Conservation (phyloP, 2,797 vertebrate species). For the Cyclopterus lumpus region DNA sequence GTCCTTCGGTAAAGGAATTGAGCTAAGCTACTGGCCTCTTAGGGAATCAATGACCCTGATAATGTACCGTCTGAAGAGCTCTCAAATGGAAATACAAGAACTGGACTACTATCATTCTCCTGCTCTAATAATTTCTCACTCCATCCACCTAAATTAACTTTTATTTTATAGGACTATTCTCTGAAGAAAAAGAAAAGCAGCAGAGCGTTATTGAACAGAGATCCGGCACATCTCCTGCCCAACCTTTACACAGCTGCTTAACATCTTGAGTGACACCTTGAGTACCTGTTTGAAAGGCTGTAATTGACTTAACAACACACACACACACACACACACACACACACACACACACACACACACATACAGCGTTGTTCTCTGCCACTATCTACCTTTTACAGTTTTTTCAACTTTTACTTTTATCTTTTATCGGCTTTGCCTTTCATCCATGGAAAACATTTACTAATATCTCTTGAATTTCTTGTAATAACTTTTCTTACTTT, state of each 20-base stretch:
- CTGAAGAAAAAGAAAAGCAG: conserved; percentile 13
- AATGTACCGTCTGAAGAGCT: conserved; percentile 35
- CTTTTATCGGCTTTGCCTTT: not conserved
- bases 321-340: conserved; percentile 1
- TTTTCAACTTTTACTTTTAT: no score
- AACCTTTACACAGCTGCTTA: conserved; percentile 16
- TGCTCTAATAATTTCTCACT: conserved; percentile 17
- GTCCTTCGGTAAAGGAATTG: not conserved
- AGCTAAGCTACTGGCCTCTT: conserved; percentile 15
- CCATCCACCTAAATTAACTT: conserved; percentile 33
- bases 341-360: conserved; percentile 7
- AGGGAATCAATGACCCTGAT: conserved; percentile 51
- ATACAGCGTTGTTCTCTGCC: not conserved
- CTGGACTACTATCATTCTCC: conserved; percentile 17
- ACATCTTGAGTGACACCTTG: conserved; percentile 9
- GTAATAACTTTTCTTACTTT: conserved; percentile 14
- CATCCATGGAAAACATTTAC: not conserved
- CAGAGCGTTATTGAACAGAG: conserved; percentile 25
- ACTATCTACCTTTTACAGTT: not conserved
- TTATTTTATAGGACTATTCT: not conserved
- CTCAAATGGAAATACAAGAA: conserved; percentile 39
- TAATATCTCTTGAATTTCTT: conserved; percentile 1
- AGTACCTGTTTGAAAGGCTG: conserved; percentile 19
- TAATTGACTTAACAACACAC: conserved; percentile 13
- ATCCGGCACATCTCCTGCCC: conserved; percentile 23